Evolutionary conservation across 2,113 vertebrate species (phyloP).

Genomic region (Regulus satrapa): DNA sequence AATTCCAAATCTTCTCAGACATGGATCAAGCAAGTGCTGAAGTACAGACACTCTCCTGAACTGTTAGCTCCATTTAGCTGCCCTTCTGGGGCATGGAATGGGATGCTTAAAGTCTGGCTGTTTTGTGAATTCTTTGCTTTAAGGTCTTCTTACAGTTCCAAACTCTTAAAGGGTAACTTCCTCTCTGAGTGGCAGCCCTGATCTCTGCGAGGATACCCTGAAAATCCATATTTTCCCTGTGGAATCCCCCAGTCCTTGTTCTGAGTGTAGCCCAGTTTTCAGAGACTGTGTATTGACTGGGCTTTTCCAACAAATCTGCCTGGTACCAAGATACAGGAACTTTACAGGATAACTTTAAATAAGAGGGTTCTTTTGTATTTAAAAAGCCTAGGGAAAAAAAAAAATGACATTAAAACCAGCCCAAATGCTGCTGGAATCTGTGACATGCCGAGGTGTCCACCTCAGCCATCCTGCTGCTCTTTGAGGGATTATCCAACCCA

Average conservation of each 20-base stretch:
- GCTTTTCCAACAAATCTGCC: not conserved
- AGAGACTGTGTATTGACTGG: not conserved
- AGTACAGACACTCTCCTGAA: not conserved
- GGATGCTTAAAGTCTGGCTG: not conserved
- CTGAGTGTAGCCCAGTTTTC: not conserved
- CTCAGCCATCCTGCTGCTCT: not conserved
- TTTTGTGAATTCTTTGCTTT: not conserved
- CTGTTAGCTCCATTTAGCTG: not conserved
- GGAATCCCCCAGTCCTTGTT: not conserved
- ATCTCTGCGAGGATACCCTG: not conserved
- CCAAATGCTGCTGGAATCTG: not conserved
- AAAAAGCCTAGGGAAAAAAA: not conserved
- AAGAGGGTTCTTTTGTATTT: not conserved
- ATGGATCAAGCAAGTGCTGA: not conserved
- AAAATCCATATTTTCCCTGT: rapidly evolving
- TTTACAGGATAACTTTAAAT: not conserved
- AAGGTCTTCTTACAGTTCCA: not conserved
- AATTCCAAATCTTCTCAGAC: not conserved
- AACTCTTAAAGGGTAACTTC: not conserved
- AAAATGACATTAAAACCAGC: not conserved
- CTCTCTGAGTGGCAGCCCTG: not conserved
- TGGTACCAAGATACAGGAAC: rapidly evolving
- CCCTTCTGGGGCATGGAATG: not conserved
- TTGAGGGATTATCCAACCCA: not conserved
- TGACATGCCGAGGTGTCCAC: not conserved